Evolutionary conservation across 2,888 invertebrate genomes (phyloP), one percentile per base, ranked within the genome.

Genomic region (Ophion costatus): DNA sequence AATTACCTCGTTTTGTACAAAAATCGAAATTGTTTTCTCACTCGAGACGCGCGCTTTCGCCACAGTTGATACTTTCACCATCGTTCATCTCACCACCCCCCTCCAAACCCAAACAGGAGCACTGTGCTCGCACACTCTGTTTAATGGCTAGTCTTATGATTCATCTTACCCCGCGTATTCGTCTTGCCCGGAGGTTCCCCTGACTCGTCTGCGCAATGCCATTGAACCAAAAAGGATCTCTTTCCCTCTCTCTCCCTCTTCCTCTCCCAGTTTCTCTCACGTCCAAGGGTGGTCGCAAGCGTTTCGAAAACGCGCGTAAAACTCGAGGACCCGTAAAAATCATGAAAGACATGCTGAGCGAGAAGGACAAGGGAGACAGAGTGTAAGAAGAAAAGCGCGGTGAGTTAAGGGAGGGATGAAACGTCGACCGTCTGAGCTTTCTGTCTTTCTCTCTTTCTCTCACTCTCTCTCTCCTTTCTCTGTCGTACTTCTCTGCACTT

Each of bases 281-380:
- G 42, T 86, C 83, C n/a, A 85, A 86, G 87, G 88, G 88, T 87
- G 86, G 87, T 88, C 87, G 85, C 83, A 80, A 87, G 51, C 85
- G 38, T 70, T 87, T 87, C 83, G 88, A 85, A 89, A 88, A 89
- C 88, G 85, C 87, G 84, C 70, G 83, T 75, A 63, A 71, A 63
- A 38, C 71, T 71, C 66, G 63, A 45, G 51, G 61, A 74, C 73
- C 79, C 71, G 69, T 81, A 81, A 76, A 77, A 75, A 80, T 75
- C 81, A 69, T 45, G 69, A n/a, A 33, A 29, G 57, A 75, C 69
- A 61, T 59, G 38, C 74, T 63, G 56, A 59, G 33, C n/a, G 64
- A 71, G 79, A 42, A 33, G 20, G 61, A 64, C 45, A 61, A 24
- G 33, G 29, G 56, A 33, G 17, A 22, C 24, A 69, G 57, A 11